These are phyloP conservation scores for Drosophila kuntzei DNA, from an alignment of 2,888 invertebrate species.

Conservation along the genomic window DNA sequence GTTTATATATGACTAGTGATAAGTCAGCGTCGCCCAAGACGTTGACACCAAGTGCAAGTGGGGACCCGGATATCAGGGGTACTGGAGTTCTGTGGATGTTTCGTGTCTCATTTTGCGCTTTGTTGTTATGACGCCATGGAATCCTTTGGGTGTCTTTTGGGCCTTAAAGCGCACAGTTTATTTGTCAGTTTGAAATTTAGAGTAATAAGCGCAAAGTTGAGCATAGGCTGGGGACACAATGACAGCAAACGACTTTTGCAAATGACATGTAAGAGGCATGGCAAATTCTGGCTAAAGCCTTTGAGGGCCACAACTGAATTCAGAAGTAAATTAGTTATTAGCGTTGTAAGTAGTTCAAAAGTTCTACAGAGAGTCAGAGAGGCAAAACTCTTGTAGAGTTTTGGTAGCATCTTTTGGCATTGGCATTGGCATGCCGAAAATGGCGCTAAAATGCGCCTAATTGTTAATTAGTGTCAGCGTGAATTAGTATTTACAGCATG, in stretches of 20 bases:
- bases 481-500: constrained; percentile 69
- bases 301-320: constrained; percentile 20
- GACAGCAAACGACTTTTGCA: constrained; percentile 35
- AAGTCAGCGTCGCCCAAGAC: constrained; percentile 70
- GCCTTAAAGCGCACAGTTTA: constrained; percentile 73
- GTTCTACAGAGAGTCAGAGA: constrained; percentile 55
- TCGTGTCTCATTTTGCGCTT: constrained; percentile 53
- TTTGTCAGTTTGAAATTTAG: constrained; percentile 78
- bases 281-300: background rate
- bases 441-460: constrained; percentile 79
- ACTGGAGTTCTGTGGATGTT: constrained; percentile 12
- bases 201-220: constrained; percentile 70
- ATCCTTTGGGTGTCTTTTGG: constrained; percentile 71
- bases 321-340: constrained; percentile 81
- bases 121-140: constrained; percentile 67
- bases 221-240: constrained; percentile 68
- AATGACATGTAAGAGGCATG: constrained; percentile 44
- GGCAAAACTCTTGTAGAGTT: constrained; percentile 35
- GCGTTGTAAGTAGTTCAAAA: constrained; percentile 78
- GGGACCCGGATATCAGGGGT: constrained; percentile 24
- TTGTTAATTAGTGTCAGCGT: constrained; percentile 83
- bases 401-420: constrained; percentile 26
- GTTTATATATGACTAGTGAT: constrained; percentile 80
- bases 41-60: constrained; percentile 63
- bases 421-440: constrained; percentile 55